Evolutionary conservation across 2,797 vertebrate species (phyloP).

Genomic region (Danio jaintianensis): DNA sequence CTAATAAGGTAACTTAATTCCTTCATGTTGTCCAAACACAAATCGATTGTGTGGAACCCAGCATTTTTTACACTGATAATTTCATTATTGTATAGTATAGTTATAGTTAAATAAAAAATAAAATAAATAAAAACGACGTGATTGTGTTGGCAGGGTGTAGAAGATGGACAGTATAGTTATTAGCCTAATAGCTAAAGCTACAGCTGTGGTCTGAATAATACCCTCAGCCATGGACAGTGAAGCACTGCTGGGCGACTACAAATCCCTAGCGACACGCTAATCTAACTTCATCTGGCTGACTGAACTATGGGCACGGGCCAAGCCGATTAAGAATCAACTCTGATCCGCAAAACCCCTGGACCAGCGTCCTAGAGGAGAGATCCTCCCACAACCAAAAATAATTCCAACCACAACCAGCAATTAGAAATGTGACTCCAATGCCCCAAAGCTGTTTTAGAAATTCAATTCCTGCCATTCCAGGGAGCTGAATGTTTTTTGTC

Average conservation of each 20-base stretch:
- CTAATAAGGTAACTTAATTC: no score
- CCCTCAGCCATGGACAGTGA: conserved; percentile 26
- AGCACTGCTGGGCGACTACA: conserved; percentile 68
- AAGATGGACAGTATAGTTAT: not conserved
- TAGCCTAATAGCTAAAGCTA: not conserved
- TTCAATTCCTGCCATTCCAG: not conserved
- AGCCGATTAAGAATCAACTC: conserved; percentile 80
- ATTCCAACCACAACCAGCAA: conserved; percentile 5
- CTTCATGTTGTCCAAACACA: no score
- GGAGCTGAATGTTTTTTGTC: not conserved
- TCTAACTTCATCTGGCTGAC: conserved; percentile 81
- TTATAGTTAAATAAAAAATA: no score
- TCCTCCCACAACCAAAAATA: conserved; percentile 4
- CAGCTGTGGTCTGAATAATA: not conserved
- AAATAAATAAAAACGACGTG: conserved; percentile 1
- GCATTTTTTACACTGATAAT: no score
- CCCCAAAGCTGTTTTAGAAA: not conserved
- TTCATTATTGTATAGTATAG: no score
- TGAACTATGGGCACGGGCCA: conserved; percentile 78
- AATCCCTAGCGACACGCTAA: conserved; percentile 90
- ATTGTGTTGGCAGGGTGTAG: not conserved
- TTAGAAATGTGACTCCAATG: conserved; percentile 15
- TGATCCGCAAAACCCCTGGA: conserved; percentile 7
- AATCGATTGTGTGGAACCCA: no score
- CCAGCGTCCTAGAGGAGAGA: not conserved